phyloP scores from a whole-genome alignment of 2,113 vertebrate species.

The Clarias batrachus region DNA sequence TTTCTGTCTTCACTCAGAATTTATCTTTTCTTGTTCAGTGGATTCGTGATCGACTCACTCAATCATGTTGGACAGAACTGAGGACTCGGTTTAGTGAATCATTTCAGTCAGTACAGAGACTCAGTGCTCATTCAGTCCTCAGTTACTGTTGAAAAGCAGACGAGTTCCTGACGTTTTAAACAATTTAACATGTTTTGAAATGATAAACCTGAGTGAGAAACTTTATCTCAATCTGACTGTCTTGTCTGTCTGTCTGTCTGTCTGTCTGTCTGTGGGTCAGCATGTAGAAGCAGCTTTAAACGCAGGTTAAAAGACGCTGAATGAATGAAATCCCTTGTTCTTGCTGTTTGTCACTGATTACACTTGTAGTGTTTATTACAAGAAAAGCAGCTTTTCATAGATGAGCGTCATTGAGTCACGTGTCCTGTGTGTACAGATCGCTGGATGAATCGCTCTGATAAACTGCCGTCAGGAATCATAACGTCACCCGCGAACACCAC shows the following conservation, averaged over 20 bases:
- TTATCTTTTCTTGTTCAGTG: too few species aligned
- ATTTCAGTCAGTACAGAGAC: background rate
- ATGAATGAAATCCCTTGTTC: background rate
- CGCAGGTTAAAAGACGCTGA: too few species aligned
- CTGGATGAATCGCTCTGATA: background rate
- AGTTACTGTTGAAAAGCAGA: background rate
- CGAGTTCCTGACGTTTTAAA: background rate
- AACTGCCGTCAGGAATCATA: background rate
- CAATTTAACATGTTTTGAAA: background rate
- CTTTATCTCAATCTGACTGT: too few species aligned
- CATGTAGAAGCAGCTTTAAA: background rate
- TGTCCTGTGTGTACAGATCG: background rate
- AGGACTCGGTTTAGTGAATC: background rate
- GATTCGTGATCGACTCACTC: too few species aligned
- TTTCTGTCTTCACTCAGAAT: background rate
- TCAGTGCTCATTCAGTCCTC: background rate
- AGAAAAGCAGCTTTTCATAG: background rate
- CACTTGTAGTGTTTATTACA: constrained; percentile 1
- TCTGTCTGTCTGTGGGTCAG: background rate
- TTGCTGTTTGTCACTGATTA: constrained; percentile 7
- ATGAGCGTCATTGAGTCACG: constrained; percentile 4
- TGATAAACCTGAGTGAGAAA: background rate
- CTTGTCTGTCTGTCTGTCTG: too few species aligned
- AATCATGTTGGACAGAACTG: background rate
- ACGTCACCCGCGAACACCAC: background rate